phyloP scores from a whole-genome alignment of 2,113 vertebrate species.

The Chitala chitala region DNA sequence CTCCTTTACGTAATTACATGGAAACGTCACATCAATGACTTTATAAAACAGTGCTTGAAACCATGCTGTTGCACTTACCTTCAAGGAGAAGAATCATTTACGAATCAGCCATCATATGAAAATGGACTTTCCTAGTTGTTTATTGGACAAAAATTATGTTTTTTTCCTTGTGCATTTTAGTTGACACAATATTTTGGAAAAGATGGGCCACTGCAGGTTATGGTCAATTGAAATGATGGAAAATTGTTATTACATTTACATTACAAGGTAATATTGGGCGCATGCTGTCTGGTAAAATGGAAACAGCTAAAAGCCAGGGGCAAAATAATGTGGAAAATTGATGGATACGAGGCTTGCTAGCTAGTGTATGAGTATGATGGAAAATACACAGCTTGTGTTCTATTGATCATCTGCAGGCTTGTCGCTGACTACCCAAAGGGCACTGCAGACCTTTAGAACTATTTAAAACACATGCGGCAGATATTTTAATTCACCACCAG shows the following conservation, averaged over 20 bases:
- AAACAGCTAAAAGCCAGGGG: slow-evolving; percentile 17
- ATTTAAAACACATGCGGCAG: slow-evolving; percentile 14
- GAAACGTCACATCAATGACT: not conserved
- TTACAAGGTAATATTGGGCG: slow-evolving; percentile 18
- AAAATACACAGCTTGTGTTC: not conserved
- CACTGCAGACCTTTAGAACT: not conserved
- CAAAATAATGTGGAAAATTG: slow-evolving; percentile 19
- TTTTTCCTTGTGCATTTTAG: not conserved
- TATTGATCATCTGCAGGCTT: not conserved
- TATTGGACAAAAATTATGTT: slow-evolving; percentile 10
- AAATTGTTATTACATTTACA: slow-evolving; percentile 17
- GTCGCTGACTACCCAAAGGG: not conserved
- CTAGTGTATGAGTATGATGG: slow-evolving; percentile 4
- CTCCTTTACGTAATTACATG: not conserved
- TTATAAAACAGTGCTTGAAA: slow-evolving; percentile 1
- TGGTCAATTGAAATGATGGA: slow-evolving; percentile 16
- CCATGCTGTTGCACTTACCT: not conserved
- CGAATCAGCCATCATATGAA: slow-evolving; percentile 2
- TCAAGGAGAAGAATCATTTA: not conserved
- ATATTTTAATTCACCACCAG: slow-evolving; percentile 19
- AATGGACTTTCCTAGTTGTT: not conserved
- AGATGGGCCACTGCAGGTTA: slow-evolving; percentile 1
- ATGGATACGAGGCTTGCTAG: slow-evolving; percentile 12
- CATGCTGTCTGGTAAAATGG: not conserved
- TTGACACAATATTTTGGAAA: slow-evolving; percentile 5